phyloP scores from a whole-genome alignment of 2,888 invertebrate genomes.

The Campoletis raptor region DNA sequence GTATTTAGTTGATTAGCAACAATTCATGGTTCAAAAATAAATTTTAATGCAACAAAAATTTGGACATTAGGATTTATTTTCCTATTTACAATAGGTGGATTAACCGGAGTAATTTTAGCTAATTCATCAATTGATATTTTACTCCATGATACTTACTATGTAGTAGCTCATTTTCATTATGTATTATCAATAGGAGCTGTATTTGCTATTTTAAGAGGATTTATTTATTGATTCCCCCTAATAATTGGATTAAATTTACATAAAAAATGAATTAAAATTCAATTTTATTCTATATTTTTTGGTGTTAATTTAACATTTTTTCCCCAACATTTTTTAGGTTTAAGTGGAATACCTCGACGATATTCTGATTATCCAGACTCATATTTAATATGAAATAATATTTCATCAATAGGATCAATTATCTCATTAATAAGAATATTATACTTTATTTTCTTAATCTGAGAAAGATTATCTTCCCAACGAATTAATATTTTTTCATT shows the following conservation, averaged over 20 bases:
- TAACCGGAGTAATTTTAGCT: slow-evolving; percentile 89
- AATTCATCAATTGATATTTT: slow-evolving; percentile 92
- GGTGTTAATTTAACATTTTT: slow-evolving; percentile 93
- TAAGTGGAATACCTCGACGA: slow-evolving; percentile 91
- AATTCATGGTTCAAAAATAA: slow-evolving; percentile 88
- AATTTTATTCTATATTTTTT: slow-evolving; percentile 90
- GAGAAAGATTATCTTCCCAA: too few relatives aligned
- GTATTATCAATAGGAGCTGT: slow-evolving; percentile 92
- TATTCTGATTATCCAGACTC: slow-evolving; percentile 91
- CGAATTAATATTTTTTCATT: too few relatives aligned
- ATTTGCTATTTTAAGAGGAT: slow-evolving; percentile 91
- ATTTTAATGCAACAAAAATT: slow-evolving; percentile 87
- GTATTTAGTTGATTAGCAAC: slow-evolving; percentile 91
- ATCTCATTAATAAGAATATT: slow-evolving; percentile 87
- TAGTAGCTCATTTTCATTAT: slow-evolving; percentile 94
- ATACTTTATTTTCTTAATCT: slow-evolving; percentile 84
- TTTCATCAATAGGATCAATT: slow-evolving; percentile 89
- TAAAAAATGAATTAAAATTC: slow-evolving; percentile 87
- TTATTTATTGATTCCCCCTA: slow-evolving; percentile 90
- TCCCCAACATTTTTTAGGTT: slow-evolving; percentile 91
- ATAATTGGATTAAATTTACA: slow-evolving; percentile 88
- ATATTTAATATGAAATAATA: slow-evolving; percentile 88
- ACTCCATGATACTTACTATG: slow-evolving; percentile 94
- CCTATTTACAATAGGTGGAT: slow-evolving; percentile 91
- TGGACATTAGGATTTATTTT: slow-evolving; percentile 92